Evolutionary conservation across 2,797 vertebrate genomes (phyloP), one percentile per base, ranked within the genome.

Genomic region (Oreochromis grahami): DNA sequence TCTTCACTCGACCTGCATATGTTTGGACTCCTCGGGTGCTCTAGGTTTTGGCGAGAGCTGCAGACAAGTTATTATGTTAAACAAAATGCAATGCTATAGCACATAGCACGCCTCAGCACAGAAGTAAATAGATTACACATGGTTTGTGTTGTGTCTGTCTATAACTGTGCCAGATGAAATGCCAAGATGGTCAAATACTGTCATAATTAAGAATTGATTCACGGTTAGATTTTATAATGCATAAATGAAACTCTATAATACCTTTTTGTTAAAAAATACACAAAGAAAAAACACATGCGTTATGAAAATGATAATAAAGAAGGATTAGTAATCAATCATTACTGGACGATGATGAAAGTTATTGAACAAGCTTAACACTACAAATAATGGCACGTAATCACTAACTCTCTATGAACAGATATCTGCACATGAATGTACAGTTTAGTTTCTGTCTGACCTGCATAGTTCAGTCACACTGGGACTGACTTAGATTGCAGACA

Each of bases 231-330:
- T 70, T 29, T 43, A 70, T 26, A 5, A 70, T 70, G 14, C 38
- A 45, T 29, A 45, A 26, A 12, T 60, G 3, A 60, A 60, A 60
- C 56, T 19, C 65, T 48, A 12, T 48, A 2, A 45, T 26, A 26
- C 8, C 0, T 43, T 43, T 43, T 68, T 68, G 2, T 24, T 11
- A 1, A 53, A 41, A 68, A 65, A 63, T n/a, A 34, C 4, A n/a
- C 58, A 63, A 63, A 63, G 26, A 19, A 21, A 65, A 0, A 41
- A 9, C 36, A 52, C 9, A 17, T 58, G 0, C 17, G 4, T 58
- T 34, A 6, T 34, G 1, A 34, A 60, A 60, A 60, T 34, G 56
- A 60, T 60, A 2, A 43, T 68, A 43, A 41, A 41, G 21, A 65
- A 36, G 58, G 17, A 63, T 36, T 63, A 63, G 32, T 63, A 2